Base-by-base conservation (phyloP, 2,113 vertebrate species). In the Gymnobelideus leadbeateri region DNA sequence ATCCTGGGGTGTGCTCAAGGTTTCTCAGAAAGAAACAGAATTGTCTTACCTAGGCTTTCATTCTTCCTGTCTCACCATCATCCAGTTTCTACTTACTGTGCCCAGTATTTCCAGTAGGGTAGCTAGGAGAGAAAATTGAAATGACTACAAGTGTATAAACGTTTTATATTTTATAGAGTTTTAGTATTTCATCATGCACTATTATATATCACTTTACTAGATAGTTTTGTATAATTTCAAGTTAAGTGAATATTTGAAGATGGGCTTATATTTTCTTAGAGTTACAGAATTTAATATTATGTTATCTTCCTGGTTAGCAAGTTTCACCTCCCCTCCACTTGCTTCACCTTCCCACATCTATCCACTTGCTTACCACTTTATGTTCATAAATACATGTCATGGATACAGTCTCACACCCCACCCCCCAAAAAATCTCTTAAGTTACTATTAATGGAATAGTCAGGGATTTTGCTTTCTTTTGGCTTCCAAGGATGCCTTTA, bases 151-250 rank as follows among this genome's bases (percentile, higher is more conserved):
- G 12, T 96, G 61, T 94, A 95, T 91, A 89, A 19, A 6, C 91
- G 92, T 93, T 96, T 97, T 96, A 7, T 96, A 93, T 91, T 93
- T 49, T 50, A 91, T 23, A 96, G 16, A 84, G 24, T 94, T 93
- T 55, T 90, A 91, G 93, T 96, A 94, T 91, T 92, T 57, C 89
- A 94, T 50, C 14, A 89, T 92, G 55, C 43, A 24, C 51, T 90
- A 16, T 93, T 95, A 93, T 25, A 49, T 49, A 49, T 49, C 47
- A 49, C 47, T 49, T 49, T 49, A 49, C 47, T 49, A n/a, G 47
- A 91, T 92, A 1, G 14, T 77, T 68, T 91, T 91, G 96, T 89
- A 94, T 96, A 94, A 93, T 92, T 89, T 95, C n/a, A 77, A 95
- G 8, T 43, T 96, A 49, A 96, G 46, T 84, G 19, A 21, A 43